Percentiles rank a stretch among this genome's conserved stretches.
Evolutionary conservation across 2,797 vertebrate species (phyloP).

Genomic region (Gila robusta): DNA sequence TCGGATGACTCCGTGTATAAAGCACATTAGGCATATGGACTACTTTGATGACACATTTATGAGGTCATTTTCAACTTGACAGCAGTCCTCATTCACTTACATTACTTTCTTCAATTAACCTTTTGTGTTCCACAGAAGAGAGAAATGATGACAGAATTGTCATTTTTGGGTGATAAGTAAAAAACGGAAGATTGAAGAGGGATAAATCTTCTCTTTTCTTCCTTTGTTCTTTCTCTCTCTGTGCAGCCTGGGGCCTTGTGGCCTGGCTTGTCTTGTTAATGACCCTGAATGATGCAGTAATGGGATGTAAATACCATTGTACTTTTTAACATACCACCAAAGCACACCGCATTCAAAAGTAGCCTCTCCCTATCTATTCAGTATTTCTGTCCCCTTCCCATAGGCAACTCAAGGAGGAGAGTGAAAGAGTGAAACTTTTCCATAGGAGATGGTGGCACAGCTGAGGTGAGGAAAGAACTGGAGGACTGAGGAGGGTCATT

Average conservation of each 20-base stretch:
- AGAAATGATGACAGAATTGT: background rate
- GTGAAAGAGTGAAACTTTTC: conserved; percentile 34
- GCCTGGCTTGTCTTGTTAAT: conserved; percentile 75
- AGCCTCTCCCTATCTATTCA: conserved; percentile 46
- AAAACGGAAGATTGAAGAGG: background rate
- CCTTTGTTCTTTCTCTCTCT: conserved; percentile 47
- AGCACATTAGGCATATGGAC: background rate
- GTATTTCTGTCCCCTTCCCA: conserved; percentile 36
- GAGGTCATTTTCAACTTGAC: background rate
- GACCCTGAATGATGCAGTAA: conserved; percentile 73
- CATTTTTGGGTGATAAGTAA: background rate
- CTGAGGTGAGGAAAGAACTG: conserved; percentile 21
- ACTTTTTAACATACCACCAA: conserved; percentile 74
- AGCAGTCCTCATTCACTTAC: background rate
- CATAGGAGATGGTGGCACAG: conserved; percentile 35
- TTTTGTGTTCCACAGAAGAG: background rate
- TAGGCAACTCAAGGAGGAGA: conserved; percentile 38
- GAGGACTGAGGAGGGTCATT: conserved; percentile 29
- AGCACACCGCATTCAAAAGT: conserved; percentile 65
- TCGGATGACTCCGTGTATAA: background rate
- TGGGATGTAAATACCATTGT: conserved; percentile 74
- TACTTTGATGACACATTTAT: conserved; percentile 5
- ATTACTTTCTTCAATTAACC: conserved; percentile 4
- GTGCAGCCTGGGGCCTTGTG: conserved; percentile 60
- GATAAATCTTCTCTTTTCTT: conserved; percentile 26